These are phyloP conservation scores for Theropithecus gelada DNA, from an alignment of 2,113 vertebrate genomes.

Conservation along the genomic window DNA sequence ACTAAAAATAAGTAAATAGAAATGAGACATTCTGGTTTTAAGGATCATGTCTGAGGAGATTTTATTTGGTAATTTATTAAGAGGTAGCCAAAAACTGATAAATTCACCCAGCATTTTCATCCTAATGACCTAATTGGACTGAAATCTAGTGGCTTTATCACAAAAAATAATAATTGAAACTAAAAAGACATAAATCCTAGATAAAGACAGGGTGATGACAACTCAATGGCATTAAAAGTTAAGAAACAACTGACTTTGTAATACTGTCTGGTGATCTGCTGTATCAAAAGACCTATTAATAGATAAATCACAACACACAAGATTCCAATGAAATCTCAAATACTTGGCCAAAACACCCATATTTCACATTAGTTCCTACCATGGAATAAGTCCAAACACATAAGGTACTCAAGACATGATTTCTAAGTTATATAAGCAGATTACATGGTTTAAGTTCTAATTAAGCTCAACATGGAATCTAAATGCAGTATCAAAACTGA, in stretches of 20 bases:
- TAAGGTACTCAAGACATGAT: background rate
- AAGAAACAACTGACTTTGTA: background rate
- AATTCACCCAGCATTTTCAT: background rate
- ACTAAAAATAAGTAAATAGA: slow-evolving; percentile 54
- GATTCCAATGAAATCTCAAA: background rate
- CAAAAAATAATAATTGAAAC: background rate
- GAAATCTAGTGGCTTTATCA: background rate
- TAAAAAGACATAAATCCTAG: background rate
- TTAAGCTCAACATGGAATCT: background rate
- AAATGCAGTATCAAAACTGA: slow-evolving; percentile 37
- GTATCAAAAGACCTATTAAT: background rate
- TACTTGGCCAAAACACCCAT: background rate
- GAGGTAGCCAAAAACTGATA: background rate
- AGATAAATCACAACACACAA: background rate
- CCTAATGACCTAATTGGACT: background rate
- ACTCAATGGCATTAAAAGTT: background rate
- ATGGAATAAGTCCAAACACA: background rate
- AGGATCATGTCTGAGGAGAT: background rate
- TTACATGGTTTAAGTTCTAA: background rate
- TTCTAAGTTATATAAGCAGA: background rate
- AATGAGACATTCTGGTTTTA: slow-evolving; percentile 53
- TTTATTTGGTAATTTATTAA: slow-evolving; percentile 29
- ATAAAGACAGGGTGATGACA: background rate
- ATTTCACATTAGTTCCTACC: background rate
- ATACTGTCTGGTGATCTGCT: background rate